These are phyloP conservation scores for Bembecia ichneumoniformis DNA, from an alignment of 2,888 invertebrate species.

Conservation along the genomic window DNA sequence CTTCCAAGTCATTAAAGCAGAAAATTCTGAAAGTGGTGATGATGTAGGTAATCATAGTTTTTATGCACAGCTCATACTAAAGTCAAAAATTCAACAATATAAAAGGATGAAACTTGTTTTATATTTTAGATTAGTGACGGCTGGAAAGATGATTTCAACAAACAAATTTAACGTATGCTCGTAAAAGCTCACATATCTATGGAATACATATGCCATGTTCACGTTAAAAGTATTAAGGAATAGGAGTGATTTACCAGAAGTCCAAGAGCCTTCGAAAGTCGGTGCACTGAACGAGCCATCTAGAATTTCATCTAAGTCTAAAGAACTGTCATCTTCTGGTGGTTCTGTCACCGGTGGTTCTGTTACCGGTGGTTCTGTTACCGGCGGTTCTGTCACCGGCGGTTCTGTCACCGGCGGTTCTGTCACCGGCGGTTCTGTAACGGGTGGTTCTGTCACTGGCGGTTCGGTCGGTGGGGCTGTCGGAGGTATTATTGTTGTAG, in stretches of 20 bases:
- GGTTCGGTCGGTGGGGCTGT: background rate
- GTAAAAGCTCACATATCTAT: too few species aligned
- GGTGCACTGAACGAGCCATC: slow-evolving; percentile 76
- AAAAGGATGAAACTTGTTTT: too few species aligned
- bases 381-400: slow-evolving; percentile 8
- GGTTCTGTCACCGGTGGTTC: slow-evolving; percentile 12
- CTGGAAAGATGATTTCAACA: too few species aligned
- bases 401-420: slow-evolving; percentile 15
- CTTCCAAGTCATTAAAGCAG: too few species aligned
- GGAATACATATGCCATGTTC: too few species aligned
- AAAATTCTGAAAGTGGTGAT: too few species aligned
- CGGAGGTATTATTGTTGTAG: slow-evolving; percentile 9
- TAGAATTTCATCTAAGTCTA: slow-evolving; percentile 80
- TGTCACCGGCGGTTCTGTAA: slow-evolving; percentile 3
- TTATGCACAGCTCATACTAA: too few species aligned
- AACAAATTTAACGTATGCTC: too few species aligned
- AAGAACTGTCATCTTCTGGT: slow-evolving; percentile 13
- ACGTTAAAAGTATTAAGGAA: background rate
- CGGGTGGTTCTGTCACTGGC: background rate
- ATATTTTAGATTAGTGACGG: too few species aligned
- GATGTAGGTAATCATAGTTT: too few species aligned
- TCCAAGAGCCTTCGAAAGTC: slow-evolving; percentile 86
- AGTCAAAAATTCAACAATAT: too few species aligned
- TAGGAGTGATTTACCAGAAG: slow-evolving; percentile 72
- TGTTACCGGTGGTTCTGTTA: background rate